Conservation (phyloP, 2,888 invertebrate species). For the Ferrisia virgata region DNA sequence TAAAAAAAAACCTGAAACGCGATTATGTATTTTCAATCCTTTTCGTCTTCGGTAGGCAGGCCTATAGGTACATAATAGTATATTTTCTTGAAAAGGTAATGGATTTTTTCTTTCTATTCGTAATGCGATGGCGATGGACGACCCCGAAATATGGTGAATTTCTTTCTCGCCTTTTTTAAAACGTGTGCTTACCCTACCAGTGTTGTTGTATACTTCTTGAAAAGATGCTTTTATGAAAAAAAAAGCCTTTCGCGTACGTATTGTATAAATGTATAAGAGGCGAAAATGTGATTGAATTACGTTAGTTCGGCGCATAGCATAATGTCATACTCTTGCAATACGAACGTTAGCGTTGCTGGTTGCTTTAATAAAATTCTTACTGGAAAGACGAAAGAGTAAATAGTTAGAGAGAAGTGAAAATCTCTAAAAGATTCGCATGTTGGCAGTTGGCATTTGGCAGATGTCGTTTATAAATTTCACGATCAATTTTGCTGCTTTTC, state of each 20-base stretch:
- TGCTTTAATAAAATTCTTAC: constrained; percentile 8
- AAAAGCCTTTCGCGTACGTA: neutral
- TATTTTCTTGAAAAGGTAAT: neutral
- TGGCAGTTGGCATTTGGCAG: neutral
- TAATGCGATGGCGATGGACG: neutral
- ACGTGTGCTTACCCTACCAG: neutral
- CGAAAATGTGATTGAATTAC: constrained; percentile 6
- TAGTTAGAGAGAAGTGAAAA: no score
- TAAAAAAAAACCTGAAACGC: neutral
- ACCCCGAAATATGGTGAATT: neutral
- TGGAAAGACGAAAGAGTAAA: neutral
- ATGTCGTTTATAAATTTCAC: constrained; percentile 15
- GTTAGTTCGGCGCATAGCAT: neutral
- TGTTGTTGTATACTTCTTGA: neutral
- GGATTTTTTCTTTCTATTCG: neutral
- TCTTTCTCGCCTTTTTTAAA: neutral
- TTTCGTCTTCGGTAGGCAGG: no score
- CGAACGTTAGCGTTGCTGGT: neutral
- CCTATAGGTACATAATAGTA: no score
- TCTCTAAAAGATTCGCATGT: constrained; percentile 9
- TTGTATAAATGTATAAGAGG: neutral
- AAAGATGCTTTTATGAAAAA: neutral
- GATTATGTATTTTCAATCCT: neutral
- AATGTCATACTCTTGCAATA: neutral
- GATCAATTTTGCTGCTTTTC: constrained; percentile 1